Evolutionary conservation across 2,113 vertebrate genomes (phyloP), one percentile per base, ranked within the genome.

Genomic region (Otolemur garnettii): DNA sequence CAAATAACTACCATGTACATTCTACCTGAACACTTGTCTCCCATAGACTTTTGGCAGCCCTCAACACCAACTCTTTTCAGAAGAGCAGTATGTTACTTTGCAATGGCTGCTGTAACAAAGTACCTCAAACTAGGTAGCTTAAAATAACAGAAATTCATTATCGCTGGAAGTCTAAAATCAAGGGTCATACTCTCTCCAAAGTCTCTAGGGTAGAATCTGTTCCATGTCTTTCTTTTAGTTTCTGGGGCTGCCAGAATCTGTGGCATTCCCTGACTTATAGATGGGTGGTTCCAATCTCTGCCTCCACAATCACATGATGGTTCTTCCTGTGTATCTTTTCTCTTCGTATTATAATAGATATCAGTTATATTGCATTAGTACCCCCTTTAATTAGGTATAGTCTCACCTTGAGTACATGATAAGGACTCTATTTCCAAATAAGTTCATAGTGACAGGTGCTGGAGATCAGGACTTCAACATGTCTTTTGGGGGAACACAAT

Each of bases 141-240:
- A 85, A 92, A 92, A 77, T 19, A 88, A 82, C 4, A 93, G 59
- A 60, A 84, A 64, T 45, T 89, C 28, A 66, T 71, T 59, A 18
- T 72, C 22, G 42, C 4, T 55, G 55, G 13, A 78, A 57, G 1
- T 77, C n/a, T 38, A 57, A 19, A 74, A 72, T 71, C 18, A 28
- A 82, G 12, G 24, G 4, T 13, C n/a, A 38, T n/a, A 50, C 5
- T 74, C 15, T 55, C 68, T 42, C 28, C 55, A 45, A 68, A 79
- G 8, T 7, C 33, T 92, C 28, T 68, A 28, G 26, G 17, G 60
- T 18, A 79, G 33, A 72, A 21, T 50, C 26, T 79, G 4, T 68
- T 86, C 57, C 11, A 24, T 75, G 18, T 26, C 35, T 92, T 90
- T 87, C 38, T 79, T 26, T 74, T 89, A 45, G 19, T 19, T 30